Evolutionary conservation across 2,888 invertebrate genomes (phyloP), one percentile per base, ranked within the genome.

Genomic region (Venustoraphidia nigricollis): DNA sequence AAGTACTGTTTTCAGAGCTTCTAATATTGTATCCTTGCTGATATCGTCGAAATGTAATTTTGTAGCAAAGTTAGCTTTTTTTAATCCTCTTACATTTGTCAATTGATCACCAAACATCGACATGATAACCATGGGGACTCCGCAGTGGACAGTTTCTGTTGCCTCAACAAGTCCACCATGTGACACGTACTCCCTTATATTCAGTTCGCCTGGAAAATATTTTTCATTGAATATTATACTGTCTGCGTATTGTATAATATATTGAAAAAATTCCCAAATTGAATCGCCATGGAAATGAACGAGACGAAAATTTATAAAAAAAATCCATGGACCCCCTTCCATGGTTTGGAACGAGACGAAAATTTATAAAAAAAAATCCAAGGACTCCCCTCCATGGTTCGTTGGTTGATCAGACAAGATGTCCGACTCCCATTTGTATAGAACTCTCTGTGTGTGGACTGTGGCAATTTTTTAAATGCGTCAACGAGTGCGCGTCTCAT

Each of bases 361-460:
- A n/a, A n/a, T n/a, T n/a, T n/a, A n/a, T n/a, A n/a, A n/a, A n/a
- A n/a, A n/a, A n/a, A n/a, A n/a, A n/a, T n/a, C n/a, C n/a, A n/a
- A n/a, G n/a, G n/a, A n/a, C n/a, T n/a, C n/a, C n/a, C n/a, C n/a
- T n/a, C n/a, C n/a, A n/a, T n/a, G n/a, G 61, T 85, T 84, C 46
- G 72, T 66, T 27, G 78, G 75, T 53, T 79, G 70, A 34, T 68
- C 66, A 0, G 69, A 65, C 53, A 77, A 59, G 8, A 71, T 65
- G 27, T 79, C 74, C 44, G 72, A 71, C 59, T 86, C 85, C 81
- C 81, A 85, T 70, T 84, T 86, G 86, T 85, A 87, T 42, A 89
- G 67, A 36, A 89, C 76, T 52, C 77, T 74, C 53, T 83, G 75
- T 2, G 81, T n/a, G n/a, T n/a, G n/a, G n/a, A n/a, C n/a, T n/a